Percentiles rank a stretch among this genome's conserved stretches.
Conservation (phyloP, 2,888 invertebrate species). For the Nemoura dubitans region DNA sequence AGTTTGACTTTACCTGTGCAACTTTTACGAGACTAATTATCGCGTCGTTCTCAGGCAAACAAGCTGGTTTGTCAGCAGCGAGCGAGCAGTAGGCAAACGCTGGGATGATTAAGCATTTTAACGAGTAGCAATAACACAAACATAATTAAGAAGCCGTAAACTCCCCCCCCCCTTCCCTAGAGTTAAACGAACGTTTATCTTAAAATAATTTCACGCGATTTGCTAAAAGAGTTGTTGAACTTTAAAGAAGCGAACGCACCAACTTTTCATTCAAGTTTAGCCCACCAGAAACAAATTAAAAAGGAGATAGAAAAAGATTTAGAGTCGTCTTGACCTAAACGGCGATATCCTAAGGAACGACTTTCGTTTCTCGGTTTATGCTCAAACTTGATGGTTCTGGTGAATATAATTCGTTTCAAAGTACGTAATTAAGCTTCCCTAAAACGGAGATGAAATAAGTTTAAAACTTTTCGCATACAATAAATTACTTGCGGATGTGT, state of each 20-base stretch:
- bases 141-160: slow-evolving; percentile 18
- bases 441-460: slow-evolving; percentile 23
- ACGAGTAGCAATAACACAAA: slow-evolving; percentile 15
- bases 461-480: slow-evolving; percentile 27
- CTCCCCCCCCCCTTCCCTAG: not conserved
- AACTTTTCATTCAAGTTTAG: not conserved
- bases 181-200: not conserved
- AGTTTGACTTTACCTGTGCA: slow-evolving; percentile 10
- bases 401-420: slow-evolving; percentile 21
- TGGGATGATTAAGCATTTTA: slow-evolving; percentile 18
- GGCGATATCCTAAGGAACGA: not conserved
- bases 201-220: not conserved
- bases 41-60: not conserved
- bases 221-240: not conserved
- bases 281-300: slow-evolving; percentile 5
- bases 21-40: slow-evolving; percentile 16
- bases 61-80: slow-evolving; percentile 3
- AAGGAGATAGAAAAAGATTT: not conserved
- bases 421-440: slow-evolving; percentile 31
- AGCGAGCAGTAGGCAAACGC: slow-evolving; percentile 2
- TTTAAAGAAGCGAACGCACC: not conserved
- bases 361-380: slow-evolving; percentile 17
- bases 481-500: not conserved
- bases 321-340: slow-evolving; percentile 13
- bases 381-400: slow-evolving; percentile 3